phyloP scores from a whole-genome alignment of 2,888 invertebrate genomes.

The Uropetala carovei region DNA sequence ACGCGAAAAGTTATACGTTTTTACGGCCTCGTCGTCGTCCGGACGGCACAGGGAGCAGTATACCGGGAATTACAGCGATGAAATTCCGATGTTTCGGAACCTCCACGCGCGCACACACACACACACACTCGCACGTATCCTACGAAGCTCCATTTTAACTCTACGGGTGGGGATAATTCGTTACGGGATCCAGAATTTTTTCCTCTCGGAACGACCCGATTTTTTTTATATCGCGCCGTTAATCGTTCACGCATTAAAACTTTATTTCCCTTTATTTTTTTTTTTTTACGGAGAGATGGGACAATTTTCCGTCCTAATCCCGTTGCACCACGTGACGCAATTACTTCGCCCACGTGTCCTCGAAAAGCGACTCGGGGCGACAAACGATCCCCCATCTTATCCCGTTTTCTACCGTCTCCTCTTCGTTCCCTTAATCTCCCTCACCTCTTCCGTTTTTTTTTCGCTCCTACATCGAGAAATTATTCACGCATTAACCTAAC shows the following conservation, averaged over 20 bases:
- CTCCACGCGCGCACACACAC: background rate
- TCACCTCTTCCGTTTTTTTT: background rate
- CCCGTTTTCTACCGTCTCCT: no score
- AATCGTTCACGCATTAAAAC: background rate
- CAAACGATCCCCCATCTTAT: background rate
- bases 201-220: background rate
- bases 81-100: slow-evolving; percentile 36
- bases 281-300: background rate
- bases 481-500: slow-evolving; percentile 53
- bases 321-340: slow-evolving; percentile 37
- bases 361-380: background rate
- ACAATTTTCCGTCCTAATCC: slow-evolving; percentile 41
- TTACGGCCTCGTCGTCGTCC: background rate
- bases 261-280: background rate
- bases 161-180: slow-evolving; percentile 44
- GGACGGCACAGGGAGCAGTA: background rate
- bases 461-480: slow-evolving; percentile 18
- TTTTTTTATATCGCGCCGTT: background rate
- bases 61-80: background rate
- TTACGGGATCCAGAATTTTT: slow-evolving; percentile 25
- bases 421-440: background rate
- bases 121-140: background rate
- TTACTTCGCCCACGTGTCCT: slow-evolving; percentile 12
- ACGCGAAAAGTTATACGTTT: slow-evolving; percentile 2
- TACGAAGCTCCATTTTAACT: background rate